A percentile compares a stretch with the other conserved stretches of the same genome.
These are phyloP conservation scores for Papilio aristodemus DNA, from an alignment of 1,140 invertebrate species.

Conservation along the genomic window DNA sequence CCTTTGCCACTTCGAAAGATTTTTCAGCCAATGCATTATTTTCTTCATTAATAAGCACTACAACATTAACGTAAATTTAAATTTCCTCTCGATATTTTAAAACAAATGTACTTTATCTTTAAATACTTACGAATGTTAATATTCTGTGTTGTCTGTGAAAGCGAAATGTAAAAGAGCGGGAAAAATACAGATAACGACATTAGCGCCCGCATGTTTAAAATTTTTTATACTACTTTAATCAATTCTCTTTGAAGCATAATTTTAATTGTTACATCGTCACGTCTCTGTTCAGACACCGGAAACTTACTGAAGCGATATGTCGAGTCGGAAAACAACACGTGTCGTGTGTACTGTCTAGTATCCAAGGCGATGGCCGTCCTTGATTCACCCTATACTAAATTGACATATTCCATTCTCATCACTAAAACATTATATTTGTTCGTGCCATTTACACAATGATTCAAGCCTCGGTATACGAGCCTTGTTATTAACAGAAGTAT, in stretches of 20 bases:
- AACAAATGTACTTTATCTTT: slow-evolving; percentile 27
- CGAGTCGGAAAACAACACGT: slow-evolving; percentile 26
- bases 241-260: neutral
- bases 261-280: slow-evolving; percentile 12
- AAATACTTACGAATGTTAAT: slow-evolving; percentile 82
- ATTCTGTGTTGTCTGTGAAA: slow-evolving; percentile 81
- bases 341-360: slow-evolving; percentile 61
- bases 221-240: slow-evolving; percentile 7
- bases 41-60: slow-evolving; percentile 88
- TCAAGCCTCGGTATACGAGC: neutral
- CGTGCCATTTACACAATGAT: neutral
- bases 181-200: slow-evolving; percentile 40
- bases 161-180: slow-evolving; percentile 43
- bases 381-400: slow-evolving; percentile 56
- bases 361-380: slow-evolving; percentile 70
- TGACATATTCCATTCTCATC: slow-evolving; percentile 52
- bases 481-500: neutral
- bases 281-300: slow-evolving; percentile 14
- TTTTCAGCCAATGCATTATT: slow-evolving; percentile 85
- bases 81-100: neutral
- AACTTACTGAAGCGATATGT: slow-evolving; percentile 24
- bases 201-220: slow-evolving; percentile 38
- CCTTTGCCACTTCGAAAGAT: slow-evolving; percentile 84
- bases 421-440: slow-evolving; percentile 35
- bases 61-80: slow-evolving; percentile 36